Evolutionary conservation across 2,113 vertebrate genomes (phyloP).

Genomic region (Aegypius monachus): DNA sequence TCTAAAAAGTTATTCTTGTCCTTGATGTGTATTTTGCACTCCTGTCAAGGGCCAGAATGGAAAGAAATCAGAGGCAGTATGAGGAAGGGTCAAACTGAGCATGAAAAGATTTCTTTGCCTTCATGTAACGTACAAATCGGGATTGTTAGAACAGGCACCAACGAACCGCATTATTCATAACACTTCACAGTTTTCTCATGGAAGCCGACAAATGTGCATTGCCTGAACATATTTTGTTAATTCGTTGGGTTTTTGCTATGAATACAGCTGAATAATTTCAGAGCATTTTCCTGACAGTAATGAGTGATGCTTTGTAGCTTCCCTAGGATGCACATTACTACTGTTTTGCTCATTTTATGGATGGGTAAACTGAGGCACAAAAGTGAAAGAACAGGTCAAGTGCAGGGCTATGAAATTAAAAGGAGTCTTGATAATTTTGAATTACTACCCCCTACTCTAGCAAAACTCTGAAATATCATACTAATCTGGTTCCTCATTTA

Average conservation of each 20-base stretch:
- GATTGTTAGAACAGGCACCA: conserved; percentile 43
- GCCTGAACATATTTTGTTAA: conserved; percentile 64
- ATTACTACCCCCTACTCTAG: not conserved
- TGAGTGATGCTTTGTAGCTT: not conserved
- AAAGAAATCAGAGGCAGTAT: not conserved
- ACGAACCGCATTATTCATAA: conserved; percentile 55
- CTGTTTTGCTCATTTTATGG: not conserved
- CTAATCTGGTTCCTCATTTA: not conserved
- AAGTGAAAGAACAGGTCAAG: not conserved
- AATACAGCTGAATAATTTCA: conserved; percentile 46
- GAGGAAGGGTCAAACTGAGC: conserved; percentile 28
- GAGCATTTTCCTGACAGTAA: conserved; percentile 25
- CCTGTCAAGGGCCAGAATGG: not conserved
- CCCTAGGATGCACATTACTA: not conserved
- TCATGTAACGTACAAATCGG: not conserved
- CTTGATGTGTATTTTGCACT: conserved; percentile 25
- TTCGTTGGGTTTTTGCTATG: conserved; percentile 4
- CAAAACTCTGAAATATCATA: not conserved
- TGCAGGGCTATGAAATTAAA: not conserved
- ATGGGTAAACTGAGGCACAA: not conserved
- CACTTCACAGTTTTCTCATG: conserved; percentile 58
- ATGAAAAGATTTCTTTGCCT: conserved; percentile 22
- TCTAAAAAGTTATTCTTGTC: conserved; percentile 36
- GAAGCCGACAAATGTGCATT: conserved; percentile 50
- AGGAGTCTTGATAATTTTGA: not conserved